phyloP scores from a whole-genome alignment of 1,140 invertebrate species.

The Drosophila littoralis region DNA sequence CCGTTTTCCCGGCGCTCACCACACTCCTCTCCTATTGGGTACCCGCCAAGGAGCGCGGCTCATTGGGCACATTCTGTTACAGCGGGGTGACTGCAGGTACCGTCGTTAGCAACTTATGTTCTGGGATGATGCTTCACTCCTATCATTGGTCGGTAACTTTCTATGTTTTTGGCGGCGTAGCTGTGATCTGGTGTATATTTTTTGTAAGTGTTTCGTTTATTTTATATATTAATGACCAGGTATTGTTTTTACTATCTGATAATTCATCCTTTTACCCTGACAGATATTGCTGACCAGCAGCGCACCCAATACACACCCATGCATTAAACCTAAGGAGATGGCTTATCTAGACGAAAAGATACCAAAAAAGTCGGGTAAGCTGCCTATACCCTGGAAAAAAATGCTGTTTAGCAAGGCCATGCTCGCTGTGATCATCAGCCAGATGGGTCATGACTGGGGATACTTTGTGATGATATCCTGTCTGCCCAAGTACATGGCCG shows the following conservation, averaged over 20 bases:
- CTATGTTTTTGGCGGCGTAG: slow-evolving; percentile 90
- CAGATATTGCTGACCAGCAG: slow-evolving; percentile 85
- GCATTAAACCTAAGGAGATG: slow-evolving; percentile 88
- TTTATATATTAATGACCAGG: background rate
- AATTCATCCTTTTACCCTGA: background rate
- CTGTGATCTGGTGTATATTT: slow-evolving; percentile 88
- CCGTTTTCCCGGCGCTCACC: slow-evolving; percentile 90
- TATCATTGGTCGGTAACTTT: slow-evolving; percentile 90
- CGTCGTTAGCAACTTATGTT: slow-evolving; percentile 88
- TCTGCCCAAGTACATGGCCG: slow-evolving; percentile 87
- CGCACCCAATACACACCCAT: slow-evolving; percentile 88
- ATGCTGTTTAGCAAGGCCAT: slow-evolving; percentile 87
- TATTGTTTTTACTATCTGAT: background rate
- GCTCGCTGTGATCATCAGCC: slow-evolving; percentile 87
- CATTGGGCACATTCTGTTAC: slow-evolving; percentile 89
- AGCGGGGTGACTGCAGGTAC: slow-evolving; percentile 89
- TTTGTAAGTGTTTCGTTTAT: slow-evolving; percentile 85
- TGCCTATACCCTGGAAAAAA: slow-evolving; percentile 85
- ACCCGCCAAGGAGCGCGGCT: slow-evolving; percentile 88
- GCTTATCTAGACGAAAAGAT: slow-evolving; percentile 86
- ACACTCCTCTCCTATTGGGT: slow-evolving; percentile 88
- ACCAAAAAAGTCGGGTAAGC: slow-evolving; percentile 16
- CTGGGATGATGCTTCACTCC: slow-evolving; percentile 87
- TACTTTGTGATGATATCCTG: slow-evolving; percentile 95
- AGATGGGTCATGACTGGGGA: slow-evolving; percentile 92